Percentiles rank a stretch among this genome's conserved stretches.
Evolutionary conservation across 37 sponge, comb jelly and placozoan genomes (phyloP).

Genomic region (Lycopodina hypogea): DNA sequence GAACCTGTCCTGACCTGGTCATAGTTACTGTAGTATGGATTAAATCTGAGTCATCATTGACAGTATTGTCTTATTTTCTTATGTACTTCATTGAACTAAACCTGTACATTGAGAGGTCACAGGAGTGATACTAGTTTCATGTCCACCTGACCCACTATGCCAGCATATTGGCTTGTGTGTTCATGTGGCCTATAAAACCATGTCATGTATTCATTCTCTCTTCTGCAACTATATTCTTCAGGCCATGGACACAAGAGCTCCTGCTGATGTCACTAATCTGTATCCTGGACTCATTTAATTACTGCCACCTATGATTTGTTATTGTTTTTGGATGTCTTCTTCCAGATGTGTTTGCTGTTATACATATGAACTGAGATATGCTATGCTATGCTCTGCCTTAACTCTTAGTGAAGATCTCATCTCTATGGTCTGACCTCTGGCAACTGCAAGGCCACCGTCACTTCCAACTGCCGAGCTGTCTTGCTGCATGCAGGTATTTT

Average conservation of each 20-base stretch:
- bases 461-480: slow-evolving; percentile 27
- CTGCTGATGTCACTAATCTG: slow-evolving; percentile 66
- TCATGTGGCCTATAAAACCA: too few species aligned
- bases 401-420: slow-evolving; percentile 24
- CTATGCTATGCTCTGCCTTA: neutral
- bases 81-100: too few species aligned
- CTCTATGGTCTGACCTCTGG: slow-evolving; percentile 52
- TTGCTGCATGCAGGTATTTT: slow-evolving; percentile 46
- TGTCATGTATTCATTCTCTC: too few species aligned
- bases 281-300: slow-evolving; percentile 28
- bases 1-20: too few species aligned
- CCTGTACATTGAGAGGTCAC: too few species aligned
- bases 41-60: too few species aligned
- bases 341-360: neutral
- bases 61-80: too few species aligned
- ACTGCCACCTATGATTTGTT: neutral
- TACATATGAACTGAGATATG: neutral
- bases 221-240: too few species aligned
- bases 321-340: neutral
- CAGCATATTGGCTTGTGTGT: too few species aligned
- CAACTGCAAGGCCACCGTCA: slow-evolving; percentile 35
- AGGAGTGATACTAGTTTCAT: too few species aligned
- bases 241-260: slow-evolving; percentile 53
- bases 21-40: too few species aligned
- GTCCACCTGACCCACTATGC: too few species aligned